These are phyloP conservation scores for Coronaproctus castanopsis DNA, from an alignment of 2,888 invertebrate species.

Conservation along the genomic window DNA sequence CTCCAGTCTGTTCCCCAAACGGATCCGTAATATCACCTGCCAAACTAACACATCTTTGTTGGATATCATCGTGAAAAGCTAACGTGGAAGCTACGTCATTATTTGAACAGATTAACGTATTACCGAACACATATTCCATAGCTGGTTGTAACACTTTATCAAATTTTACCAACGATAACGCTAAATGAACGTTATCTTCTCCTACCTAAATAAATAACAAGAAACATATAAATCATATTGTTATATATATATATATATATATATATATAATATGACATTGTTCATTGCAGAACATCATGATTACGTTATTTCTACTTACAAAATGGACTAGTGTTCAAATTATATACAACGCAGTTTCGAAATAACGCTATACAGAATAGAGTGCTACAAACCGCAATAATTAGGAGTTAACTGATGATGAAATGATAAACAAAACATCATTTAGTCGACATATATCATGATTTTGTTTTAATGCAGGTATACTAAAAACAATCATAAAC, in stretches of 20 bases:
- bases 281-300: too few species aligned
- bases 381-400: too few species aligned
- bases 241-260: slow-evolving; percentile 5
- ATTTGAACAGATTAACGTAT: slow-evolving; percentile 61
- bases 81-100: slow-evolving; percentile 61
- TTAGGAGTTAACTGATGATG: too few species aligned
- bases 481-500: too few species aligned
- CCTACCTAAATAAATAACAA: slow-evolving; percentile 4
- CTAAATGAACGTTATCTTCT: slow-evolving; percentile 39
- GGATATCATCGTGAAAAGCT: slow-evolving; percentile 49
- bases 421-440: too few species aligned
- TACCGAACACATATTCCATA: slow-evolving; percentile 75
- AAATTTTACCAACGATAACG: slow-evolving; percentile 56
- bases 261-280: background rate
- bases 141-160: slow-evolving; percentile 43
- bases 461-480: too few species aligned
- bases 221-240: background rate
- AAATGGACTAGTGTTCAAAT: too few species aligned
- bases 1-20: slow-evolving; percentile 65
- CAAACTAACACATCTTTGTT: slow-evolving; percentile 56
- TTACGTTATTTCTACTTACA: too few species aligned
- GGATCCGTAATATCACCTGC: slow-evolving; percentile 88
- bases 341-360: too few species aligned
- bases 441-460: too few species aligned
- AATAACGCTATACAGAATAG: too few species aligned